A percentile compares a stretch with the other conserved stretches of the same genome.
phyloP scores from a whole-genome alignment of 1,140 invertebrate genomes.

The Heliconius himera region DNA sequence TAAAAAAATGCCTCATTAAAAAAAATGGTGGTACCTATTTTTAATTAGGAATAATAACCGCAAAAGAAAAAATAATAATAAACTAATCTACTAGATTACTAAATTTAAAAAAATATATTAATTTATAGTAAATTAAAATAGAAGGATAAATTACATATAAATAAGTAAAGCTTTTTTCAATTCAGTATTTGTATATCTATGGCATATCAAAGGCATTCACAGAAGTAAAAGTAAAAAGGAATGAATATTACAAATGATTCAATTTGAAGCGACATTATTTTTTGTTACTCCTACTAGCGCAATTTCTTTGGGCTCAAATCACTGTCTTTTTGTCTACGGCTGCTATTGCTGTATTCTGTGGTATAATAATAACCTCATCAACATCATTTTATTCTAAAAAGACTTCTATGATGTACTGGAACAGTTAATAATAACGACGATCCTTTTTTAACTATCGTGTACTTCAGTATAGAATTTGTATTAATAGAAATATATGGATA shows the following conservation, averaged over 20 bases:
- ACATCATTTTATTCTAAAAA: background rate
- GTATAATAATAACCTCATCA: conserved; percentile 25
- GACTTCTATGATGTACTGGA: background rate
- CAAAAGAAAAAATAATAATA: no score
- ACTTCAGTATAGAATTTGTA: background rate
- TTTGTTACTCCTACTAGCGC: conserved; percentile 50
- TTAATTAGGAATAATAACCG: no score
- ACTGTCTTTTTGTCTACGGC: conserved; percentile 33
- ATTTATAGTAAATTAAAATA: no score
- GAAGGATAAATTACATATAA: background rate
- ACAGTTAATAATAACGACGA: background rate
- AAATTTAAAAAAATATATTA: no score
- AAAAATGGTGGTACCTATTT: no score
- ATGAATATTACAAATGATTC: conserved; percentile 76
- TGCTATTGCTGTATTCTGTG: conserved; percentile 17
- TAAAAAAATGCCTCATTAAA: no score
- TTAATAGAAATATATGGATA: background rate
- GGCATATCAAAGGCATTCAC: conserved; percentile 51
- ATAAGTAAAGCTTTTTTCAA: background rate
- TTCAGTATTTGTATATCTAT: conserved; percentile 21
- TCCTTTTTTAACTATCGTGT: background rate
- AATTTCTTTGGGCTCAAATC: conserved; percentile 35
- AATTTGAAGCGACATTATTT: conserved; percentile 69
- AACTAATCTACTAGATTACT: no score
- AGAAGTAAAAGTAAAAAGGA: conserved; percentile 62